Evolutionary conservation across 1,140 invertebrate species (phyloP), one percentile per base, ranked within the genome.

Genomic region (Leptestheria dahalacensis): DNA sequence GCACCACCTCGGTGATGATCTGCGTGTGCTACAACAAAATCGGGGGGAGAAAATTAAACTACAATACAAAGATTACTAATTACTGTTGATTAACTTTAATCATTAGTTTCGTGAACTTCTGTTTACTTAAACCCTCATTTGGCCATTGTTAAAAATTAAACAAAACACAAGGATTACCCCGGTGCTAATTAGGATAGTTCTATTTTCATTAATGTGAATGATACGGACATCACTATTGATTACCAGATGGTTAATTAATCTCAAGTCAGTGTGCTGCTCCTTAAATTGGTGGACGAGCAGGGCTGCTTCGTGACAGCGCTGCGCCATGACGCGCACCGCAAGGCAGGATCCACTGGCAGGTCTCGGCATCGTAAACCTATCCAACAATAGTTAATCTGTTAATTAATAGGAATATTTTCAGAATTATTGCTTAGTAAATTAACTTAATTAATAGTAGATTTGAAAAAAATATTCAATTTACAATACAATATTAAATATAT

Each of bases 1-100:
- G 75, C 1, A 83, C 80, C 59, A 83, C 80, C 47, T 79, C 76
- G 61, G 82, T 75, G 21, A 90, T 71, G 25, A 80, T 78, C 55
- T 82, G 79, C 6, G 87, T 79, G 72, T 86, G 82, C 81, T 86
- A 54, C 64, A 64, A 41, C 50, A 50, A n/a, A 65, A 64, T 21
- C 61, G 62, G 11, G 15, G 11, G 25, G 18, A 18, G 12, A 1
- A 4, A n/a, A 12, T 2, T 46, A 50, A 28, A n/a, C n/a, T n/a
- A n/a, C n/a, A n/a, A n/a, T 33, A 61, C 62, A 57, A 62, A 61
- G 55, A 33, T 53, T 12, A 57, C 62, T 4, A 65, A 52, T 60
- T n/a, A n/a, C n/a, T n/a, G n/a, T n/a, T n/a, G n/a, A n/a, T n/a
- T n/a, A n/a, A n/a, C n/a, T n/a, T n/a, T n/a, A n/a, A n/a, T n/a